Percentiles rank a stretch among this genome's conserved stretches.
Conservation (phyloP, 2,797 vertebrate species). For the Malurus leucopterus region DNA sequence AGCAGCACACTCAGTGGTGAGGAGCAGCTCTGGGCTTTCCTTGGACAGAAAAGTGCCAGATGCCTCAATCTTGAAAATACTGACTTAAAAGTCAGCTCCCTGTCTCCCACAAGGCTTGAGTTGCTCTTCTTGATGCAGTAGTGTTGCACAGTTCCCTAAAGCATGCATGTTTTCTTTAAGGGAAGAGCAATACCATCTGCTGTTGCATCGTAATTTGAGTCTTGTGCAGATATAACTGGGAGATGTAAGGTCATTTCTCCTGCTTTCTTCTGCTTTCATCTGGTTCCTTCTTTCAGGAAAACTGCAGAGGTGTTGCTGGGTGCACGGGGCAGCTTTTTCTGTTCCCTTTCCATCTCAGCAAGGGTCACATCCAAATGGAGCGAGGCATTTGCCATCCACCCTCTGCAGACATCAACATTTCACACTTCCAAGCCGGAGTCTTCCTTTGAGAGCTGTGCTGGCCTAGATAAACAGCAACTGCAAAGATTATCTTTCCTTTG, state of each 20-base stretch:
- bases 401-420: background rate
- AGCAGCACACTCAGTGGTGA: rapidly evolving
- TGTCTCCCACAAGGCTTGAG: background rate
- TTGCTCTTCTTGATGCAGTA: background rate
- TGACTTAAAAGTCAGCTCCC: background rate
- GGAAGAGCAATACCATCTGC: background rate
- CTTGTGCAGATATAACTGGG: background rate
- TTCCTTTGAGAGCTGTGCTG: background rate
- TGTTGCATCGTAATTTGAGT: background rate
- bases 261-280: background rate
- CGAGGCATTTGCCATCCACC: background rate
- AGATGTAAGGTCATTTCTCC: background rate
- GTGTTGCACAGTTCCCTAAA: background rate
- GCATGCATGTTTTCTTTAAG: background rate
- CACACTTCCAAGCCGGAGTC: background rate
- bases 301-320: background rate
- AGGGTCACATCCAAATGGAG: background rate
- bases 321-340: background rate
- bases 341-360: background rate
- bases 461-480: background rate
- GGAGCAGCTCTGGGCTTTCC: background rate
- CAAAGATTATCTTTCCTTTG: background rate
- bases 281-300: background rate
- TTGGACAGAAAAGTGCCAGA: background rate
- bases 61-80: background rate